Evolutionary conservation across 2,888 invertebrate genomes (phyloP).

Genomic region (Hololepta plana): DNA sequence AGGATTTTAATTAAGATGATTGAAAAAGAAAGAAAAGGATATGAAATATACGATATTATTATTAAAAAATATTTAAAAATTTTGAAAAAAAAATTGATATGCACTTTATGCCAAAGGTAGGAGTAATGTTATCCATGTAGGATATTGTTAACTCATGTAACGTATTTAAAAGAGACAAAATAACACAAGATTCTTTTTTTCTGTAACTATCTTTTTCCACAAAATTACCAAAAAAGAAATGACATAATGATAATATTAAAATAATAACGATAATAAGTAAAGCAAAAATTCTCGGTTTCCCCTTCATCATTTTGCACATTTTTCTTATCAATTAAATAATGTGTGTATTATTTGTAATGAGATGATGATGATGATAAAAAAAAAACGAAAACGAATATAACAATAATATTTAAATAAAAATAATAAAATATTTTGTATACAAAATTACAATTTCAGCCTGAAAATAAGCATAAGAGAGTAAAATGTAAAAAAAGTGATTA

Average conservation of each 20-base stretch:
- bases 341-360: slow-evolving; percentile 1
- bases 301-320: too few species aligned
- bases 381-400: too few species aligned
- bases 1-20: slow-evolving; percentile 7
- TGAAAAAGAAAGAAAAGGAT: slow-evolving; percentile 20
- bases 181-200: too few species aligned
- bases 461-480: slow-evolving; percentile 5
- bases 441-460: slow-evolving; percentile 16
- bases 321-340: too few species aligned
- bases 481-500: background rate
- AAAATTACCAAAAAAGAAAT: too few species aligned
- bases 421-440: slow-evolving; percentile 21
- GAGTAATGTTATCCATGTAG: slow-evolving; percentile 27
- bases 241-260: too few species aligned
- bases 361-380: too few species aligned
- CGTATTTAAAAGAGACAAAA: background rate
- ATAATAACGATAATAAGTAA: slow-evolving; percentile 4
- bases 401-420: slow-evolving; percentile 6
- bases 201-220: too few species aligned
- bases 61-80: slow-evolving; percentile 17
- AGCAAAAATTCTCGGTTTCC: too few species aligned
- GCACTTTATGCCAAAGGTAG: slow-evolving; percentile 32
- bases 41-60: slow-evolving; percentile 29
- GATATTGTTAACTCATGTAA: slow-evolving; percentile 16
- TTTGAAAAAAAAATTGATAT: slow-evolving; percentile 9